Evolutionary conservation across 2,797 vertebrate genomes (phyloP), one percentile per base, ranked within the genome.

Genomic region (Anguilla pacifica): DNA sequence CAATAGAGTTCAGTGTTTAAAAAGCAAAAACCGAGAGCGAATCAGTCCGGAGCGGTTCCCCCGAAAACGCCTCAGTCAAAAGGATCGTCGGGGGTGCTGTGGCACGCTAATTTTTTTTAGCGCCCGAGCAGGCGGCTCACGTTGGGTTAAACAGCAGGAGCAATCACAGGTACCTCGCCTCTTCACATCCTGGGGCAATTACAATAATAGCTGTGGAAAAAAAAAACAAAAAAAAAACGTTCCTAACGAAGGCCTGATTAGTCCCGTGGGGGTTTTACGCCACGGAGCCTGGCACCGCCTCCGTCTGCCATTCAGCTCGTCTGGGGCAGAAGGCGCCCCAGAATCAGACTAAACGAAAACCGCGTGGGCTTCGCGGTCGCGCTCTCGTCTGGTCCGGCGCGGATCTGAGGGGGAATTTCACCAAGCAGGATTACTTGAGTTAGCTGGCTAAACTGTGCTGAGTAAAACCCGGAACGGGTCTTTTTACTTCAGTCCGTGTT

Each of bases 181-280:
- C 92, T 90, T 92, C 91, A 90, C 91, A 93, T 94, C 94, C 95
- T 92, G 0, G 88, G 92, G 93, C 92, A 94, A 96, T 94, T 94
- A 94, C 88, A 92, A 90, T 94, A 95, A 95, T 92, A 93, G 91
- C 91, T 90, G 84, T 92, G 84, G 43, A 46, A 46, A 46, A 46
- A 46, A 46, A 46, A 46, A 39, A 39, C 1, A 39, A 39, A 43
- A 43, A 43, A 85, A 87, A 85, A 82, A 83, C 39, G 59, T 85
- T 88, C n/a, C 53, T 89, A 89, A 91, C 85, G 86, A 90, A 90
- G 87, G 90, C 90, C 86, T 95, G 95, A 96, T 95, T 95, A 93
- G 92, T 93, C 92, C 82, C 88, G 92, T 51, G 93, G 92, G 92
- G 93, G 90, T 95, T 94, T 93, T 94, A 92, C 89, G 94, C 86